Conservation (phyloP, 2,113 vertebrate species). For the Bos indicus region DNA sequence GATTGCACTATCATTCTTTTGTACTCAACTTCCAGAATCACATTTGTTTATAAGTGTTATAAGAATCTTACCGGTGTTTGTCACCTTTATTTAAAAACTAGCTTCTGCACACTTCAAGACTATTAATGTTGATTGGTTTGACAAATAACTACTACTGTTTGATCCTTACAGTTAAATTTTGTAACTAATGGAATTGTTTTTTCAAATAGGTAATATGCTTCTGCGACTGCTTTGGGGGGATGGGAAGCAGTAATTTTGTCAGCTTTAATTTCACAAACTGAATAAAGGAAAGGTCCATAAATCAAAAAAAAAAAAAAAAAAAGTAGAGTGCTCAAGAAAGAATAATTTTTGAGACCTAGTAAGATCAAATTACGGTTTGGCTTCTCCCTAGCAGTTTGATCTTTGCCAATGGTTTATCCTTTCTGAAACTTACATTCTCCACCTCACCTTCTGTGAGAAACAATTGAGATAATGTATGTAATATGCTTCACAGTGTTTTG, state of each 20-base stretch:
- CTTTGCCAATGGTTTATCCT: background rate
- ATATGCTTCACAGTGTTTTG: background rate
- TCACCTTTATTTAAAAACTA: slow-evolving; percentile 52
- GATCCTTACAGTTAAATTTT: slow-evolving; percentile 61
- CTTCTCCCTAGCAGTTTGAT: background rate
- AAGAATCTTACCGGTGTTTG: background rate
- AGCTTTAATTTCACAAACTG: slow-evolving; percentile 24
- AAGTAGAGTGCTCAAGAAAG: background rate
- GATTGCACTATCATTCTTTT: slow-evolving; percentile 28
- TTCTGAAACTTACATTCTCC: background rate
- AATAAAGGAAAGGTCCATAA: slow-evolving; percentile 29
- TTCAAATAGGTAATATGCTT: slow-evolving; percentile 32
- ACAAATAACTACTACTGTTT: slow-evolving; percentile 24
- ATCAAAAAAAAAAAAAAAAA: too few species aligned
- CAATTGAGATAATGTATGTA: background rate
- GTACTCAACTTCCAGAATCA: slow-evolving; percentile 23
- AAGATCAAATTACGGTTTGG: background rate
- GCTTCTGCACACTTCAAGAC: slow-evolving; percentile 1
- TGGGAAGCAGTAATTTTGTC: slow-evolving; percentile 5
- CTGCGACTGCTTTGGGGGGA: background rate
- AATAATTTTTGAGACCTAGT: background rate
- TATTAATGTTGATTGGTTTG: slow-evolving; percentile 29
- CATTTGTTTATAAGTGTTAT: slow-evolving; percentile 26
- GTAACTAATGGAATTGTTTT: slow-evolving; percentile 41
- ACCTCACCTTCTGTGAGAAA: background rate